A percentile compares a stretch with the other conserved stretches of the same genome.
These are phyloP conservation scores for Eretmocerus hayati DNA, from an alignment of 2,888 invertebrate species.

Conservation along the genomic window DNA sequence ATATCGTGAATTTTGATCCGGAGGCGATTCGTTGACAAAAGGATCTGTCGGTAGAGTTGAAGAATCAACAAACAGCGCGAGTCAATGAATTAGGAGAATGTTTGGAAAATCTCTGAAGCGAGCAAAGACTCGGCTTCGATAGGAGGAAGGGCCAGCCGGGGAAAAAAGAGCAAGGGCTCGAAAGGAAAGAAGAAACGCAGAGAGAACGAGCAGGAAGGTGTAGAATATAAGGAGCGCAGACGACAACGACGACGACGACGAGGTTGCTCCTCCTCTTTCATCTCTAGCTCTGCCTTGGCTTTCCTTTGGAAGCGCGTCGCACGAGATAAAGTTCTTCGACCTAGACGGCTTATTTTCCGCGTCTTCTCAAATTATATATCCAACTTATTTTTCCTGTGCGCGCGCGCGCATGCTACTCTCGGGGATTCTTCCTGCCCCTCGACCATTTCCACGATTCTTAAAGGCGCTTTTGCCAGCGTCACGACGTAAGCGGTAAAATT, in stretches of 20 bases:
- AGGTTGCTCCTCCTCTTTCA: not conserved
- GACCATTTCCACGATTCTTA: conserved; percentile 25
- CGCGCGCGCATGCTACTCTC: conserved; percentile 7
- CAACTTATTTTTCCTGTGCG: conserved; percentile 32
- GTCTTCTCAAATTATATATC: conserved; percentile 35
- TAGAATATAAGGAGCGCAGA: not conserved
- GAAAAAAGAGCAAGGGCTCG: too few relatives aligned
- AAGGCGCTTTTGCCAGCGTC: conserved; percentile 13
- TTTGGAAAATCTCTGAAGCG: too few relatives aligned
- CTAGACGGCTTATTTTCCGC: conserved; percentile 25
- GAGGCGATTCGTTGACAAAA: too few relatives aligned
- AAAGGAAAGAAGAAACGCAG: not conserved
- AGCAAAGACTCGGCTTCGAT: too few relatives aligned
- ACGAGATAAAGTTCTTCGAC: conserved; percentile 20
- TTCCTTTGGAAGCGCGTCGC: not conserved
- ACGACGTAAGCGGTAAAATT: conserved; percentile 18
- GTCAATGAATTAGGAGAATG: too few relatives aligned
- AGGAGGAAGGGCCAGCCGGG: too few relatives aligned
- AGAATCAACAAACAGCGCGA: too few relatives aligned
- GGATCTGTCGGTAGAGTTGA: too few relatives aligned
- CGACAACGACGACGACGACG: not conserved
- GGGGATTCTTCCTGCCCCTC: conserved; percentile 17
- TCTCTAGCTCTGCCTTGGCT: not conserved
- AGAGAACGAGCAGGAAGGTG: not conserved
- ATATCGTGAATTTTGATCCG: too few relatives aligned